Base-by-base conservation (phyloP, 2,797 vertebrate genomes). In the Pelobates cultripes region DNA sequence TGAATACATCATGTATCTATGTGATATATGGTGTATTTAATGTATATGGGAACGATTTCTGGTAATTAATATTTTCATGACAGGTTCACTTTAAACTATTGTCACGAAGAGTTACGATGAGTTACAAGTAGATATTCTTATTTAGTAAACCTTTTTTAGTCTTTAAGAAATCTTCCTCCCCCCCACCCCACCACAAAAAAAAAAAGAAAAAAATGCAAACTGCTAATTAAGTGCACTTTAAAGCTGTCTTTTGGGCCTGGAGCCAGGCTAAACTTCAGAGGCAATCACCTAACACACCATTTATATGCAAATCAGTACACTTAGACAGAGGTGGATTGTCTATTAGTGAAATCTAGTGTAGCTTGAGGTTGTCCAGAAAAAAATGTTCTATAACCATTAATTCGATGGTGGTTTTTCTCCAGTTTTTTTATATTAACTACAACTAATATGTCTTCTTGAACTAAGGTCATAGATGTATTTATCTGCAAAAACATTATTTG, bases 291-390 rank as follows among this genome's bases (percentile, higher is more conserved):
- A 73, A 41, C n/a, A 73, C 41, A 55, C 44, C 43, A 79, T 73
- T 73, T 73, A 79, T 73, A 73, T 79, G 78, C 41, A 66, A 66
- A 79, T 79, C 12, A 72, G 42, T 45, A 55, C 68, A 72, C 15
- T 72, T 71, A 51, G 43, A 3, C n/a, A 15, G 64, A 73, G 78
- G 69, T 42, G 28, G 17, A 61, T 55, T 15, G 8, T 45, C 41
- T 14, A 67, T 42, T 79, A 79, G 17, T 9, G 15, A 51, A 53
- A 53, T 3, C 40, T 55, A 45, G 17, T 43, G 41, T 43, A 70
- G 70, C 6, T 47, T n/a, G 42, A 28, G 5, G n/a, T 45, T 17
- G 41, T 43, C 15, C 2, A 3, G 6, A 14, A n/a, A n/a, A n/a
- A n/a, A n/a, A n/a, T n/a, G n/a, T n/a, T n/a, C n/a, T n/a, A n/a